Base-by-base conservation (phyloP, 2,797 vertebrate genomes). In the Bradypodion ventrale region DNA sequence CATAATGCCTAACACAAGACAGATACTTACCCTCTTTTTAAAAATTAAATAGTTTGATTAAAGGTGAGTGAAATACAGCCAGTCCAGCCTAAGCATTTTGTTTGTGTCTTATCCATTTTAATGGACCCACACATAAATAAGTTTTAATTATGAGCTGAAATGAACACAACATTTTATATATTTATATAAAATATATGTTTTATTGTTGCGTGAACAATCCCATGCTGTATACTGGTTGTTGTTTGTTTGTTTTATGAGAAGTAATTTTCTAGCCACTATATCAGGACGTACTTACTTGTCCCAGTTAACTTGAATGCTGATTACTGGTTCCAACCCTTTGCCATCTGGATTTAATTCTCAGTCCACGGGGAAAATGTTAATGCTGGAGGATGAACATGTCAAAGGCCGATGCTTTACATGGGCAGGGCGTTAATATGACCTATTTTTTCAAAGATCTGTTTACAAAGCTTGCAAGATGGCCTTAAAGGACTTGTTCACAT, bases 281-380 rank as follows among this genome's bases (percentile, higher is more conserved):
- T 63, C n/a, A 10, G n/a, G 25, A 23, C 10, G 32, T 19, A 25
- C 35, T n/a, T 27, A 16, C 15, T 68, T n/a, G 10, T 21, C 29
- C 49, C 29, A 7, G 9, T 29, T 35, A 49, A 27, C 15, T 60
- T 49, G 37, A n/a, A 42, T 49, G 49, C 29, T 21, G 29, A 80
- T 3, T 32, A 16, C 4, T 32, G n/a, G 2, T 75, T 59, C 37
- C 75, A 66, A 2, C 42, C 46, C 19, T 29, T n/a, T n/a, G 44
- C 75, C 76, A 68, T 79, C 85, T 74, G 60, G 80, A 79, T 66
- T 83, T 46, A 56, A 87, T 83, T 68, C 37, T 59, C 2, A 5
- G n/a, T 16, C 59, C 76, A 44, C 46, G 27, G 68, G 27, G 59
- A 79, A 29, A 49, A 63, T 78, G 23, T 62, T 52, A 69, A 65